Conservation (phyloP, 2,888 invertebrate genomes). For the Sabellastarte sp. region DNA sequence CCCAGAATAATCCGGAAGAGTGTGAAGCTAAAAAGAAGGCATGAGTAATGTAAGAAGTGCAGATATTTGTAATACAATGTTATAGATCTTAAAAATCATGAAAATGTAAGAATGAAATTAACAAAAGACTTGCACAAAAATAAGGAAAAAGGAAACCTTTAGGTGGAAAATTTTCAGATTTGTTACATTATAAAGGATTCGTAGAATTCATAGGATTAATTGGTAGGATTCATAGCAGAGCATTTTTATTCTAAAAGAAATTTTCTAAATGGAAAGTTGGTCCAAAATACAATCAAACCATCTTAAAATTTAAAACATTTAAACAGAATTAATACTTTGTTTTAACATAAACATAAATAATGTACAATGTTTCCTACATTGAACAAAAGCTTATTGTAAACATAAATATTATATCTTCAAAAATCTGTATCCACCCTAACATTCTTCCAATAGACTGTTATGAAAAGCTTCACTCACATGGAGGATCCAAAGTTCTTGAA, state of each 20-base stretch:
- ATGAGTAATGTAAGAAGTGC: neutral
- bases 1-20: constrained; percentile 70
- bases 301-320: neutral
- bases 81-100: neutral
- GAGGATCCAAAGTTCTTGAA: constrained; percentile 62
- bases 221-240: no score
- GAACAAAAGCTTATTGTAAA: neutral
- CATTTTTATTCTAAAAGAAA: no score
- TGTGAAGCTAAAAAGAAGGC: constrained; percentile 60
- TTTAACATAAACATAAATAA: no score
- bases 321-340: no score
- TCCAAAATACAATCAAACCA: neutral
- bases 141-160: neutral
- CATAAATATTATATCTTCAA: neutral
- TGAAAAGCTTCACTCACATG: constrained; percentile 12
- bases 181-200: no score
- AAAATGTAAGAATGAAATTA: neutral
- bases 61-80: neutral
- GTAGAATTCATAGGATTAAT: no score
- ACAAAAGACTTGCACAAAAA: neutral
- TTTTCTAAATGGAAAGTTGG: no score
- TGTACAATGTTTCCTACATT: no score
- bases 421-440: neutral
- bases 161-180: neutral
- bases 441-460: neutral